Conservation (phyloP, 2,113 vertebrate species). For the Stigmatopora argus region DNA sequence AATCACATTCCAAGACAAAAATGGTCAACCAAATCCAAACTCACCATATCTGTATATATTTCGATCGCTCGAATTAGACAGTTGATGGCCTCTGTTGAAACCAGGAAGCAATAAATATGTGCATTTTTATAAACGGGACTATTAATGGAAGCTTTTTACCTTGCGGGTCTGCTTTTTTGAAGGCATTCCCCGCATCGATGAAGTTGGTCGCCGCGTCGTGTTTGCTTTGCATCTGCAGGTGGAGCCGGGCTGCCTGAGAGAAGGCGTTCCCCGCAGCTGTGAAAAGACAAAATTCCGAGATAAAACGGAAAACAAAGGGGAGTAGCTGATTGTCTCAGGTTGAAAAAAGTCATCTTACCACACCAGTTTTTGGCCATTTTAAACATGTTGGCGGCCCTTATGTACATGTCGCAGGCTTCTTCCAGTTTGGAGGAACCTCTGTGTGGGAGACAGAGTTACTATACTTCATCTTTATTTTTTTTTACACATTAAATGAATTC, state of each 20-base stretch:
- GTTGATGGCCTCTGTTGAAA: slow-evolving; percentile 85
- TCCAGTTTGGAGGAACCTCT: slow-evolving; percentile 87
- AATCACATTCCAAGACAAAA: not conserved
- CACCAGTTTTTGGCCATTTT: slow-evolving; percentile 97
- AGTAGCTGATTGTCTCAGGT: too few relatives aligned
- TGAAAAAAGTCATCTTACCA: slow-evolving; percentile 62
- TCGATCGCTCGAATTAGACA: slow-evolving; percentile 88
- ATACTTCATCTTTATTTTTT: not conserved
- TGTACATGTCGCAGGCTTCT: slow-evolving; percentile 88
- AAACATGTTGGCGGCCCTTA: slow-evolving; percentile 88
- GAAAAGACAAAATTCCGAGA: slow-evolving; percentile 21
- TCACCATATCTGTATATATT: slow-evolving; percentile 95
- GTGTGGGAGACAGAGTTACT: not conserved
- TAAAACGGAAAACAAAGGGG: not conserved
- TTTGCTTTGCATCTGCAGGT: slow-evolving; percentile 89
- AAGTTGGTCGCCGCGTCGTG: slow-evolving; percentile 88
- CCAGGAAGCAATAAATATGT: not conserved
- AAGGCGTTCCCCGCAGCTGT: slow-evolving; percentile 89
- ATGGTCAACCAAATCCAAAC: not conserved
- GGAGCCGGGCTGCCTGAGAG: slow-evolving; percentile 83
- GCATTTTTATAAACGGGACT: not conserved
- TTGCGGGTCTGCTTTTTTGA: slow-evolving; percentile 93
- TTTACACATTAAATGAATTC: too few relatives aligned
- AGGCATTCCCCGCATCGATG: slow-evolving; percentile 88
- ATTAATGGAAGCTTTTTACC: slow-evolving; percentile 58